These are phyloP conservation scores for Bradypodion pumilum DNA, from an alignment of 2,797 vertebrate genomes.

Conservation along the genomic window DNA sequence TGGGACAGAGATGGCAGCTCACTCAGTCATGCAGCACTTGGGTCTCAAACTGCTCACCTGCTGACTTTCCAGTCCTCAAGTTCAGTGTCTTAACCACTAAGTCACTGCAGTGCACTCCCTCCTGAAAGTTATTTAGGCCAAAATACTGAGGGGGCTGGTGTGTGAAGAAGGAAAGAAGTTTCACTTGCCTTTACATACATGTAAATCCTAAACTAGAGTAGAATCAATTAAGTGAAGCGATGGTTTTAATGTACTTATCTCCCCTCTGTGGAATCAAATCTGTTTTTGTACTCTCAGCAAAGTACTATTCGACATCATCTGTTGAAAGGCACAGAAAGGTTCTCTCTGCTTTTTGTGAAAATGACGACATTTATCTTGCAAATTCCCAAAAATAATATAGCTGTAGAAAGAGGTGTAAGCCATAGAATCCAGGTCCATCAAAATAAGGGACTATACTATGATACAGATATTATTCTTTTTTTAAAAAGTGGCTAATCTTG, in stretches of 20 bases:
- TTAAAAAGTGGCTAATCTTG: slow-evolving; percentile 48
- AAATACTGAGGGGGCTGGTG: background rate
- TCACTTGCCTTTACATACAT: background rate
- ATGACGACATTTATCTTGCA: background rate
- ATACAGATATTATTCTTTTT: slow-evolving; percentile 49
- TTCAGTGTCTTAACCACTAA: too few relatives aligned
- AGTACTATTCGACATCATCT: background rate
- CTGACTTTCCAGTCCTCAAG: too few relatives aligned
- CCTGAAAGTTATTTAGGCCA: too few relatives aligned
- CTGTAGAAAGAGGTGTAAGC: slow-evolving; percentile 23
- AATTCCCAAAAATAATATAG: slow-evolving; percentile 15
- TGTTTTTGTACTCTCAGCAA: background rate
- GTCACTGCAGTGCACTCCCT: too few relatives aligned
- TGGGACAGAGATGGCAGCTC: too few relatives aligned
- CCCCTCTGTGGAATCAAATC: background rate
- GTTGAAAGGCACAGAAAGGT: background rate
- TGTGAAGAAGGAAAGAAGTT: background rate
- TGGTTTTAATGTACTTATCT: background rate
- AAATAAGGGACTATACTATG: slow-evolving; percentile 34
- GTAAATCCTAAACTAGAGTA: background rate
- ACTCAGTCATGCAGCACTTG: too few relatives aligned
- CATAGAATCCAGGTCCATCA: slow-evolving; percentile 26
- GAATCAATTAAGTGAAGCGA: background rate
- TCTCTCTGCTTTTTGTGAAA: background rate
- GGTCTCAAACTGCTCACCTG: too few relatives aligned